Evolutionary conservation across 2,797 vertebrate species (phyloP), one percentile per base, ranked within the genome.

Genomic region (Hemitrygon akajei): DNA sequence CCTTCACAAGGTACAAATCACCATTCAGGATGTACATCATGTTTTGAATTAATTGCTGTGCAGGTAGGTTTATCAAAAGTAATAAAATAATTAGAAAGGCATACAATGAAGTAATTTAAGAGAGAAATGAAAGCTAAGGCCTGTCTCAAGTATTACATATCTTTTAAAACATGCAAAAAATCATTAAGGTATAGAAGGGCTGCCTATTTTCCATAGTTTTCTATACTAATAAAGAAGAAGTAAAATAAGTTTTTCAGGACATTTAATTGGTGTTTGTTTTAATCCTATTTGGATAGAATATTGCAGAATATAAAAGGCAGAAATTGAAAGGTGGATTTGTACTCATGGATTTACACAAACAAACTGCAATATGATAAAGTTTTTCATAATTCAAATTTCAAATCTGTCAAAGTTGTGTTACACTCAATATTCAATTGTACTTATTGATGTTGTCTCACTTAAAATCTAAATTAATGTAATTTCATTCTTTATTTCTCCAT

Each of bases 71-170:
- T 34, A n/a, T 87, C 84, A 87, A 87, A 16, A 63, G 58, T 87
- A 87, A 87, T 87, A 87, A 63, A 87, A 87, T n/a, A 63, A 87
- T 63, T 18, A 30, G 27, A 30, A 87, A 87, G 84, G 16, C 11
- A n/a, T 20, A n/a, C 84, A 66, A 63, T 87, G 30, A 66, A 87
- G 84, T 87, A 87, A 87, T 66, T 87, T 87, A n/a, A 63, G 84
- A 63, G 84, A 63, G 58, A 34, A 87, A 66, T 69, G 63, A 37
- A 69, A 89, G n/a, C 86, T 20, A 89, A 69, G 63, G 12, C 86
- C 60, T 37, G 63, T 69, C n/a, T 20, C 47, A 34, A 89, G 9
- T 37, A 63, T 40, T 89, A 37, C 34, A 37, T 34, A 18, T 60
- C 40, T n/a, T 60, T 86, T 60, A 6, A 63, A 86, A 86, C 5